These are phyloP conservation scores for Pogonus chalceus DNA, from an alignment of 1,140 invertebrate genomes.

Conservation along the genomic window DNA sequence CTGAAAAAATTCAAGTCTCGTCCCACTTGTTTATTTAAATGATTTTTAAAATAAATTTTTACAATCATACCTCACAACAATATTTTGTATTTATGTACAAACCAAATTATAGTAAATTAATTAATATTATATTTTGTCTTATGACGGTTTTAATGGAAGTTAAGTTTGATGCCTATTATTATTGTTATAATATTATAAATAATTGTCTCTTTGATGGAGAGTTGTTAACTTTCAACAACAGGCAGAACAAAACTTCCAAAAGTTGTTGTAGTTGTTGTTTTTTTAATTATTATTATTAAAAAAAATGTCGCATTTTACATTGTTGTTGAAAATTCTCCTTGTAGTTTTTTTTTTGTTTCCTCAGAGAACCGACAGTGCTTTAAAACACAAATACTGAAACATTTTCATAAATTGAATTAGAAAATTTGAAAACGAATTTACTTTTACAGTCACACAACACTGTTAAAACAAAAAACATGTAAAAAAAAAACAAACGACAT, in stretches of 20 bases:
- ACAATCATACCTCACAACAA: conserved; percentile 6
- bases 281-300: too few relatives aligned
- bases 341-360: too few relatives aligned
- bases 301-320: conserved; percentile 6
- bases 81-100: not conserved
- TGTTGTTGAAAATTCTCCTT: not conserved
- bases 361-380: not conserved
- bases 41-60: not conserved
- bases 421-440: not conserved
- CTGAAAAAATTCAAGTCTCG: not conserved
- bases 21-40: conserved; percentile 10
- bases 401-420: not conserved
- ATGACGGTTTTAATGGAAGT: not conserved
- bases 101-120: not conserved
- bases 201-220: not conserved
- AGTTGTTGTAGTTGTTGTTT: too few relatives aligned
- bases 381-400: conserved; percentile 4
- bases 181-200: not conserved
- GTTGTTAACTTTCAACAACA: not conserved
- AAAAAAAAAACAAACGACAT: too few relatives aligned
- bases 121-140: not conserved
- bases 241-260: too few relatives aligned
- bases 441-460: not conserved
- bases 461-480: not conserved
- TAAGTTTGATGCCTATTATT: not conserved